A percentile compares a stretch with the other conserved stretches of the same genome.
Evolutionary conservation across 2,797 vertebrate genomes (phyloP).

Genomic region (Coregonus suidteri): DNA sequence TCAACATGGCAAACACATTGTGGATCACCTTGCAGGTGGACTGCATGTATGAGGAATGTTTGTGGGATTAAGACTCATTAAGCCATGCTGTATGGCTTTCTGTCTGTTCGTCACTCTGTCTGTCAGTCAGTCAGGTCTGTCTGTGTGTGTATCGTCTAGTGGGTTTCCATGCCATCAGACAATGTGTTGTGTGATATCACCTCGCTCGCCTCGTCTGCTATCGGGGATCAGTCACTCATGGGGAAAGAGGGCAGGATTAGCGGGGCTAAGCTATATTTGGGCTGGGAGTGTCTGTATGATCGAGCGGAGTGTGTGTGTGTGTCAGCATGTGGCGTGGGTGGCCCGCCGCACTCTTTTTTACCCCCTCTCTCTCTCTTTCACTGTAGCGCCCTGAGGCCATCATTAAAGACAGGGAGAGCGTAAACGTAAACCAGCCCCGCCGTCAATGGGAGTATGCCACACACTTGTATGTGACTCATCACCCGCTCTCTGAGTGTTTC

Average conservation of each 20-base stretch:
- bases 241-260: not conserved
- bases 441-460: not conserved
- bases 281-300: not conserved
- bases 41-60: not conserved
- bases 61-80: not conserved
- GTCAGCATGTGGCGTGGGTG: not conserved
- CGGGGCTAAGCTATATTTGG: conserved; percentile 1
- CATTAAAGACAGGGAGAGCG: not conserved
- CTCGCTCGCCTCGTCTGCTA: not conserved
- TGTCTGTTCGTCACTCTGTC: not conserved
- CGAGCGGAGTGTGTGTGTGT: not conserved
- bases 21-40: not conserved
- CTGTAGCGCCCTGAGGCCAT: not conserved
- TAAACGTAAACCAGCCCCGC: not conserved
- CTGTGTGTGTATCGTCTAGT: not conserved
- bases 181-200: not conserved
- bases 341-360: not conserved
- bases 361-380: not conserved
- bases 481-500: not conserved
- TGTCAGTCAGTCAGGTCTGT: not conserved
- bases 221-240: not conserved
- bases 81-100: not conserved
- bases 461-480: not conserved
- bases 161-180: conserved; percentile 11
- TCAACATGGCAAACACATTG: not conserved